These are phyloP conservation scores for Cheilosia variabilis DNA, from an alignment of 2,888 invertebrate genomes.

Conservation along the genomic window DNA sequence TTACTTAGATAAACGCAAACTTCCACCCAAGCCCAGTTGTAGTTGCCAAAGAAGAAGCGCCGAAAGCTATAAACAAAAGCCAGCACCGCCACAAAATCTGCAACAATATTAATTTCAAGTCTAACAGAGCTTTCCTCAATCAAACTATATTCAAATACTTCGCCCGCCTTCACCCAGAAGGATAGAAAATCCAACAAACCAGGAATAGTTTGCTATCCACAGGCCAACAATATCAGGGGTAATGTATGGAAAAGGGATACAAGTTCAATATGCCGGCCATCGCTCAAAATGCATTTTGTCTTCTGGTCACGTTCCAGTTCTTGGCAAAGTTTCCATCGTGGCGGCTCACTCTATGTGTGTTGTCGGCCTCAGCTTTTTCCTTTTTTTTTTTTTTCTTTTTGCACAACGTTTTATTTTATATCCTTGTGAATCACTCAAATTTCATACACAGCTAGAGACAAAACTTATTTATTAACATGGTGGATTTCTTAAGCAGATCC, in stretches of 20 bases:
- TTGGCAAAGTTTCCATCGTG: constrained; percentile 53
- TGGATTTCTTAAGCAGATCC: constrained; percentile 32
- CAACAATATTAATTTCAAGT: constrained; percentile 52
- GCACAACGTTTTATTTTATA: constrained; percentile 50
- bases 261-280: constrained; percentile 74
- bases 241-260: constrained; percentile 62
- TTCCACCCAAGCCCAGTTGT: background rate
- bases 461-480: constrained; percentile 62
- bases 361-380: constrained; percentile 24
- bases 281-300: constrained; percentile 66
- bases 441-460: constrained; percentile 32
- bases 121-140: constrained; percentile 55
- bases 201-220: constrained; percentile 68
- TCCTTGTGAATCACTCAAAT: constrained; percentile 67
- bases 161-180: constrained; percentile 1
- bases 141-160: constrained; percentile 57
- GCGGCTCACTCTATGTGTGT: constrained; percentile 15
- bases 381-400: constrained; percentile 30
- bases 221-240: constrained; percentile 41
- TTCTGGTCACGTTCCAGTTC: constrained; percentile 70
- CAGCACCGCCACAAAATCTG: constrained; percentile 11
- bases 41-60: background rate
- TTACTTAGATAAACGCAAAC: too few species aligned
- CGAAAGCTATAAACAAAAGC: background rate
- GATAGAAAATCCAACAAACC: constrained; percentile 59